Conservation (phyloP, 2,888 invertebrate genomes). For the Girardia tigrina region DNA sequence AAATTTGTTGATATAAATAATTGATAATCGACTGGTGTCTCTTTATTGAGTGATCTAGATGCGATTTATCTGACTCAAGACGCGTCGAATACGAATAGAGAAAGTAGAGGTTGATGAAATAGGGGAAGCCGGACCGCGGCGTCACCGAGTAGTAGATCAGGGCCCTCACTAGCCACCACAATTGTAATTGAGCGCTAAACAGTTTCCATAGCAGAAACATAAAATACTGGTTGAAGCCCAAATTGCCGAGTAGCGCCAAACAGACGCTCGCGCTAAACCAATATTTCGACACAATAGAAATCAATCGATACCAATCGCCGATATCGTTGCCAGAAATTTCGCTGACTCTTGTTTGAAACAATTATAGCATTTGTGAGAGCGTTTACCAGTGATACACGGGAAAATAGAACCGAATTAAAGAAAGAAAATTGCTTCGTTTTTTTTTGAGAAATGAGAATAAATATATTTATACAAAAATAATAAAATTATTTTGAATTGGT, state of each 20-base stretch:
- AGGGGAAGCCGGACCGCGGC: conserved; percentile 81
- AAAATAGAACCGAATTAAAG: too few species aligned
- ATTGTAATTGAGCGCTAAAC: conserved; percentile 63
- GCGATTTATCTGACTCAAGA: conserved; percentile 68
- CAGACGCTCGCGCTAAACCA: conserved; percentile 77
- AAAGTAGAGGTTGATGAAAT: conserved; percentile 89
- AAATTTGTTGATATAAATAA: too few species aligned
- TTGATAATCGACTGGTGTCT: too few species aligned
- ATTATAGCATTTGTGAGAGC: too few species aligned
- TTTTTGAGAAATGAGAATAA: too few species aligned
- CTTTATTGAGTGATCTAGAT: too few species aligned
- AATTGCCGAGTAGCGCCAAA: conserved; percentile 70
- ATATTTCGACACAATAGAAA: conserved; percentile 80
- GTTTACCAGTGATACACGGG: too few species aligned
- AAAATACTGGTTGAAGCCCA: conserved; percentile 63
- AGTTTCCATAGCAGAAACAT: conserved; percentile 64
- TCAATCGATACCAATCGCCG: conserved; percentile 53
- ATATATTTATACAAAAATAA: too few species aligned
- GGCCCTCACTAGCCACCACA: conserved; percentile 83
- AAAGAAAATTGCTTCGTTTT: too few species aligned
- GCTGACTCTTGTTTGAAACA: too few species aligned
- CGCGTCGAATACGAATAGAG: conserved; percentile 81
- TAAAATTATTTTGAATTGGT: too few species aligned
- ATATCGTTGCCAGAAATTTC: conserved; percentile 45
- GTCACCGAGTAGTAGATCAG: conserved; percentile 80